Evolutionary conservation across 2,797 vertebrate genomes (phyloP).

Genomic region (Rhadinocentrus ornatus): DNA sequence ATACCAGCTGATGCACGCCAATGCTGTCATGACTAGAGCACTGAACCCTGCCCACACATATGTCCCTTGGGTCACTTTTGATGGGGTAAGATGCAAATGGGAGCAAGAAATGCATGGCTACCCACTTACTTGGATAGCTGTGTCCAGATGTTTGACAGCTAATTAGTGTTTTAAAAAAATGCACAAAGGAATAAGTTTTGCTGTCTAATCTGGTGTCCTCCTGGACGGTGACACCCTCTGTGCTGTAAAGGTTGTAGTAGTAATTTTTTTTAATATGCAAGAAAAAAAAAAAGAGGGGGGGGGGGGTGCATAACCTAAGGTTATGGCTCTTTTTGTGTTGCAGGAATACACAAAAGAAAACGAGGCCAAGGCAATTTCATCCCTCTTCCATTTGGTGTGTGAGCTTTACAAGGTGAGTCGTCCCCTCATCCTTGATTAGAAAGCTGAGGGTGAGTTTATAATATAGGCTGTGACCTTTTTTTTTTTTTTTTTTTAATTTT

Average conservation of each 20-base stretch:
- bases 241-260: too few species aligned
- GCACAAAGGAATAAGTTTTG: too few species aligned
- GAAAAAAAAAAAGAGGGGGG: too few species aligned
- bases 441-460: too few species aligned
- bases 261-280: too few species aligned
- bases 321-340: not conserved
- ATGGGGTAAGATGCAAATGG: conserved; percentile 81
- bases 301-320: not conserved
- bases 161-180: too few species aligned
- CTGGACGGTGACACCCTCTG: too few species aligned
- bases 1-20: conserved; percentile 83
- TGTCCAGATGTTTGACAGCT: too few species aligned
- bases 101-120: not conserved
- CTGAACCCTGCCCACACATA: conserved; percentile 85
- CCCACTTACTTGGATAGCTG: too few species aligned
- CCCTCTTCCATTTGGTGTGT: conserved; percentile 86
- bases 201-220: too few species aligned
- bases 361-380: conserved; percentile 64
- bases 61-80: conserved; percentile 90
- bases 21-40: conserved; percentile 79
- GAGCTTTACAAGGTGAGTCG: conserved; percentile 83
- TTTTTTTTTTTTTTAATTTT: not conserved
- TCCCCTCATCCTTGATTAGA: too few species aligned
- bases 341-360: conserved; percentile 75
- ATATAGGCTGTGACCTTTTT: too few species aligned